These are phyloP conservation scores for Clivina fossor DNA, from an alignment of 2,888 invertebrate genomes.

Conservation along the genomic window DNA sequence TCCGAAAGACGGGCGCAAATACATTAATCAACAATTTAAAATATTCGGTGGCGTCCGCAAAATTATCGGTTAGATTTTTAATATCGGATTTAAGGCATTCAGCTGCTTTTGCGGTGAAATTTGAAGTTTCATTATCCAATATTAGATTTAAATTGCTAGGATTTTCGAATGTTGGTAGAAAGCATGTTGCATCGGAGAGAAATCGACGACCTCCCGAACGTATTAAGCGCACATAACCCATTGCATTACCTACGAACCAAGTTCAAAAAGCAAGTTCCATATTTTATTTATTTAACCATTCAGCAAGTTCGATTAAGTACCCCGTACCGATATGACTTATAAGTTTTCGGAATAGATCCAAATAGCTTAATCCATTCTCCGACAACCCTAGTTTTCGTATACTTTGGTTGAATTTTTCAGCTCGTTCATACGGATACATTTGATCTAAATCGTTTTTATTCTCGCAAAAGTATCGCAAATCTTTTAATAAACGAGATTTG, in stretches of 20 bases:
- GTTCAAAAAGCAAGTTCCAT: too few species aligned
- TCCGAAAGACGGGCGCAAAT: conserved; percentile 85
- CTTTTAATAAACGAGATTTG: conserved; percentile 89
- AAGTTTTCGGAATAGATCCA: conserved; percentile 90
- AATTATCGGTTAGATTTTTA: conserved; percentile 76
- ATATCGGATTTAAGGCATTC: conserved; percentile 77
- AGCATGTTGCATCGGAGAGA: conserved; percentile 86
- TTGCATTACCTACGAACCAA: conserved; percentile 82
- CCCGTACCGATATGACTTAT: conserved; percentile 56
- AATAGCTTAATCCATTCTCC: conserved; percentile 79
- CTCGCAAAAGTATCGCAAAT: conserved; percentile 80
- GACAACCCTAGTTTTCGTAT: conserved; percentile 85
- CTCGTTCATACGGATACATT: conserved; percentile 83
- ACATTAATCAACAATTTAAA: conserved; percentile 88
- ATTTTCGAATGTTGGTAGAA: conserved; percentile 77
- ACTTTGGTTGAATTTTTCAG: conserved; percentile 90
- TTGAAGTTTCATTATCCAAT: conserved; percentile 63
- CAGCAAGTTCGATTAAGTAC: too few species aligned
- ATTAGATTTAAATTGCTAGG: conserved; percentile 61
- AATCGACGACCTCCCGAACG: conserved; percentile 92
- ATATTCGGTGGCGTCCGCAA: conserved; percentile 86
- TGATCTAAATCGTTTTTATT: conserved; percentile 65
- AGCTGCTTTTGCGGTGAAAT: conserved; percentile 65
- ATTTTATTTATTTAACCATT: too few species aligned
- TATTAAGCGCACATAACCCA: conserved; percentile 94